Evolutionary conservation across 1,140 invertebrate species (phyloP), one percentile per base, ranked within the genome.

Genomic region (Ctenoplectra terminalis): DNA sequence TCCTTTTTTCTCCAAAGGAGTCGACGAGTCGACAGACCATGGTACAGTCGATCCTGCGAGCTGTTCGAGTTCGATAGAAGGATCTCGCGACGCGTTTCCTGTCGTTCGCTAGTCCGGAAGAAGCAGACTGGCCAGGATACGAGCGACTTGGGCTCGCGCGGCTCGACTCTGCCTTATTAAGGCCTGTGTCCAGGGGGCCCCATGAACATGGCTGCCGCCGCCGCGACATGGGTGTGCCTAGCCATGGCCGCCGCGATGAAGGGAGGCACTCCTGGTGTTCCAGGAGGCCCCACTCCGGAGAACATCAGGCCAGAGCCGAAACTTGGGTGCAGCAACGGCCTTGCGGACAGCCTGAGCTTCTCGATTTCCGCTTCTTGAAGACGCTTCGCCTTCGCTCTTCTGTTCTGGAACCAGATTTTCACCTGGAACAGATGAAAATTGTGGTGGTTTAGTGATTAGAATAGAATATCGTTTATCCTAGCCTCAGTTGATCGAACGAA

Each of bases 331-430:
- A 94, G 63, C 26, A 94, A 72, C 8, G 93, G 93, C 67, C 93
- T 89, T 58, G 95, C 95, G 52, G 97, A 97, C 95, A 97, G 96
- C 94, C 97, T 96, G 83, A 98, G 92, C 92, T 98, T 98, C 93
- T 98, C 97, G 88, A 98, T 96, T 95, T 99, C 98, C 56, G 98
- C 98, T 91, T 99, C 98, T 92, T 99, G 98, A 3, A 99, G 95
- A 69, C 98, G 95, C 94, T 99, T 99, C 90, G 98, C 98, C 94
- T 99, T 99, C 72, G 98, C 98, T 61, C 98, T 94, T 52, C 98
- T 95, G 93, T 99, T 99, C 96, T 99, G 98, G 93, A 99, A 99
- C 98, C 98, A 99, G 89, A 99, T 99, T 95, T 99, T 99, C 82
- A 98, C 97, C 96, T 97, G 95, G 31, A 94, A 95, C 87, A 88